A percentile compares a stretch with the other conserved stretches of the same genome.
Evolutionary conservation across 35 echinoderm and acorn worm genomes (phyloP).

Genomic region (Ophiothrix spiculata): DNA sequence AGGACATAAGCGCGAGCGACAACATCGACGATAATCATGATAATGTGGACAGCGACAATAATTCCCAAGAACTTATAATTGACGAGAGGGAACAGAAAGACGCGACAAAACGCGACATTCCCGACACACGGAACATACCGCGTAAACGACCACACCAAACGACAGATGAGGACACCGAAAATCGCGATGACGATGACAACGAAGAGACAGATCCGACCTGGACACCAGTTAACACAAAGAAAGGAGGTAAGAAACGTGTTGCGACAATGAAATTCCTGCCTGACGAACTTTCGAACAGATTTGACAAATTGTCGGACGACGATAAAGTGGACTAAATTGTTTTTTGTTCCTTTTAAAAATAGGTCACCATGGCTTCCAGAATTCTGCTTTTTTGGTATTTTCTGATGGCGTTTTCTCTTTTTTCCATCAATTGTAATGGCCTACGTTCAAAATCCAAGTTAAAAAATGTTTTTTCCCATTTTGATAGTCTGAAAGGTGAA

Average conservation of each 20-base stretch:
- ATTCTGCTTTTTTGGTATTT: not conserved
- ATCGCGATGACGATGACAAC: not conserved
- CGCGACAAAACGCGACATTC: no score
- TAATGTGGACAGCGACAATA: not conserved
- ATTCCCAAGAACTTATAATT: not conserved
- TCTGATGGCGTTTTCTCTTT: not conserved
- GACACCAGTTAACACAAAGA: not conserved
- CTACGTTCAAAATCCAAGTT: not conserved
- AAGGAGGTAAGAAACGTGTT: not conserved
- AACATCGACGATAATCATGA: not conserved
- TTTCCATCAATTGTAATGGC: not conserved
- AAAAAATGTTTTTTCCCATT: not conserved
- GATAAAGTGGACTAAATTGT: not conserved
- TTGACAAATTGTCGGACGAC: not conserved
- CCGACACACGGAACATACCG: no score
- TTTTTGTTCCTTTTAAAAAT: no score
- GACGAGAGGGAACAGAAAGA: not conserved
- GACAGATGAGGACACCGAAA: not conserved
- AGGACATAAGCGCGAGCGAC: no score
- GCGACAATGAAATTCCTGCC: not conserved
- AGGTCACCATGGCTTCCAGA: not conserved
- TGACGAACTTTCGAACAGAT: not conserved
- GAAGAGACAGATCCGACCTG: not conserved
- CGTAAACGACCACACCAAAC: no score
- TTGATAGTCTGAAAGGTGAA: not conserved